These are phyloP conservation scores for Smittia aterrima DNA, from an alignment of 2,888 invertebrate genomes.

Conservation along the genomic window DNA sequence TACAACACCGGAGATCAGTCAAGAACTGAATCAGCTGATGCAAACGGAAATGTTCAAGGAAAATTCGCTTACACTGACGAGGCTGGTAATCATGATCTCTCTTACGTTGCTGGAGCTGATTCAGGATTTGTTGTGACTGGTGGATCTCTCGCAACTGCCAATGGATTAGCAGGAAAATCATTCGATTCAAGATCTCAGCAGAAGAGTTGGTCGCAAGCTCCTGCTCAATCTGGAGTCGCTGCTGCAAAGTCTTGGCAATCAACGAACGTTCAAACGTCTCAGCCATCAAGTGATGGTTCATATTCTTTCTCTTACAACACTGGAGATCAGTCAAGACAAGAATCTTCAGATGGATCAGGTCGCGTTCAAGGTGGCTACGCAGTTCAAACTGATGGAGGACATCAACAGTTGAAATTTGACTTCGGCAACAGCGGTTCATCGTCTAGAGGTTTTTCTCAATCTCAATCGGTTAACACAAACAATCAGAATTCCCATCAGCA, in stretches of 20 bases:
- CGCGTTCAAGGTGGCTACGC: constrained; percentile 46
- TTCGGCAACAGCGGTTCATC: too few relatives aligned
- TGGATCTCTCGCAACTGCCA: constrained; percentile 49
- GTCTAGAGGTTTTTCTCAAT: too few relatives aligned
- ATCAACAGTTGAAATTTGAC: constrained; percentile 44
- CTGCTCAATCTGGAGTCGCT: too few relatives aligned
- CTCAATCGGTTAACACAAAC: too few relatives aligned
- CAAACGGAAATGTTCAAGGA: constrained; percentile 54
- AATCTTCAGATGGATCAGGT: constrained; percentile 45
- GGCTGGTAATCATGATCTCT: constrained; percentile 69
- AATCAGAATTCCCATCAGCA: too few relatives aligned
- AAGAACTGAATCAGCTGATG: constrained; percentile 50
- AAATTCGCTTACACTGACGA: constrained; percentile 69
- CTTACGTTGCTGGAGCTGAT: constrained; percentile 69
- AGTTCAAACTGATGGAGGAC: constrained; percentile 45
- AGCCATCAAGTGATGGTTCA: constrained; percentile 45
- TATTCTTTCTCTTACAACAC: constrained; percentile 46
- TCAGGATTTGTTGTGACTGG: constrained; percentile 61
- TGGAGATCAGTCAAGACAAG: constrained; percentile 44
- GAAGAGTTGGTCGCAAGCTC: too few relatives aligned
- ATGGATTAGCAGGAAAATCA: constrained; percentile 43
- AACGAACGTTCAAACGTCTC: too few relatives aligned
- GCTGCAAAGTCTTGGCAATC: too few relatives aligned
- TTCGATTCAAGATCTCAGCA: too few relatives aligned
- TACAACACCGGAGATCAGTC: constrained; percentile 48